Percentiles rank a stretch among this genome's conserved stretches.
Evolutionary conservation across 2,888 invertebrate species (phyloP).

Genomic region (Nasonia oneida): DNA sequence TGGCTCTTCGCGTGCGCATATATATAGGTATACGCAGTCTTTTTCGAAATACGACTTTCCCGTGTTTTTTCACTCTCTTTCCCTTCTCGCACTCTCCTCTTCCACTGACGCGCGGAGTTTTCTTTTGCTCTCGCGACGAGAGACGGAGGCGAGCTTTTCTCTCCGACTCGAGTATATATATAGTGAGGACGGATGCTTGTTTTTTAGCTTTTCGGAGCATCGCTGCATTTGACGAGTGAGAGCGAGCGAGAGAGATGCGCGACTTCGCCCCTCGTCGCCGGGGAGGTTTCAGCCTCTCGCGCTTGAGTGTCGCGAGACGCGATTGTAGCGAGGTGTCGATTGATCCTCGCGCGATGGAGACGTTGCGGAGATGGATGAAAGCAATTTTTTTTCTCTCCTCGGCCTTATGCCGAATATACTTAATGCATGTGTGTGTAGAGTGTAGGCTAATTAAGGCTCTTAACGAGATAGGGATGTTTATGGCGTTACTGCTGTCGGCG

Average conservation of each 20-base stretch:
- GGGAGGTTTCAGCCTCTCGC: neutral
- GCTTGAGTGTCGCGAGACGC: neutral
- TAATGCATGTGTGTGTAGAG: neutral
- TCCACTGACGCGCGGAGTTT: neutral
- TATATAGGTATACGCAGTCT: neutral
- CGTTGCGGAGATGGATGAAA: neutral
- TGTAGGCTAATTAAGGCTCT: neutral
- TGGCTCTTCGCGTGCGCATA: neutral
- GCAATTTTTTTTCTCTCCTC: neutral
- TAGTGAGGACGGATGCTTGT: neutral
- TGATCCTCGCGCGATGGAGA: neutral
- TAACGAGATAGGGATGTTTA: neutral
- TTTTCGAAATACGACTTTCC: slow-evolving; percentile 14
- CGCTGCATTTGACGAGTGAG: neutral
- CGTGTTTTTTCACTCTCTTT: neutral
- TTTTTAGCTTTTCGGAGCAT: neutral
- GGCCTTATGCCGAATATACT: neutral
- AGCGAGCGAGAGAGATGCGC: neutral
- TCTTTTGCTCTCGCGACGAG: neutral
- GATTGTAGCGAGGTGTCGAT: slow-evolving; percentile 26
- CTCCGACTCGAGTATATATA: neutral
- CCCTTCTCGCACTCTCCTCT: neutral
- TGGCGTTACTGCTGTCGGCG: neutral
- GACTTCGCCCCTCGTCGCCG: neutral
- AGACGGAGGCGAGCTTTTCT: neutral